phyloP scores from a whole-genome alignment of 1,140 invertebrate species.

The Adoxophyes honmai region DNA sequence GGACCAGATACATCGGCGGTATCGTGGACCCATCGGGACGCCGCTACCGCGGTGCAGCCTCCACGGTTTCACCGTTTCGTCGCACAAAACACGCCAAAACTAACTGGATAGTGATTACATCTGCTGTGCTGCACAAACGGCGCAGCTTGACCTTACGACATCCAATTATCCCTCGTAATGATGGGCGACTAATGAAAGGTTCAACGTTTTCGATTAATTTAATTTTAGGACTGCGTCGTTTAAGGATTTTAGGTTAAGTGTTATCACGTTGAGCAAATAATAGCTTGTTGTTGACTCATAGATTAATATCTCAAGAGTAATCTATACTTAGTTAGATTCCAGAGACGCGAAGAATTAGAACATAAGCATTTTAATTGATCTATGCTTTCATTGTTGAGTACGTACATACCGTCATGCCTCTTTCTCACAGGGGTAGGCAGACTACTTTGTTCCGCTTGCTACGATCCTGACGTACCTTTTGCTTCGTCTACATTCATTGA shows the following conservation, averaged over 20 bases:
- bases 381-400: too few species aligned
- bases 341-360: too few species aligned
- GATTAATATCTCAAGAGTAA: too few species aligned
- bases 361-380: too few species aligned
- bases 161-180: slow-evolving; percentile 9
- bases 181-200: slow-evolving; percentile 6
- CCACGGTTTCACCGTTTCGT: neutral
- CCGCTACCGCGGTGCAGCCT: neutral
- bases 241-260: slow-evolving; percentile 8
- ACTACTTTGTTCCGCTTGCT: too few species aligned
- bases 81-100: slow-evolving; percentile 14
- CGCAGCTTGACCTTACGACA: slow-evolving; percentile 7
- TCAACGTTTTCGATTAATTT: slow-evolving; percentile 6
- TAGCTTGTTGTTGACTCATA: too few species aligned
- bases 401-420: too few species aligned
- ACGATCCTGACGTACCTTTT: too few species aligned
- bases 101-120: slow-evolving; percentile 5
- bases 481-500: too few species aligned
- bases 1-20: slow-evolving; percentile 47
- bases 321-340: too few species aligned
- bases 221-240: slow-evolving; percentile 4
- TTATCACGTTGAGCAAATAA: neutral
- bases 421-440: too few species aligned
- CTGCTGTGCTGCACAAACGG: neutral
- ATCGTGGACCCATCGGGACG: slow-evolving; percentile 29